Evolutionary conservation across 2,797 vertebrate species (phyloP).

Genomic region (Ctenosaura bakeri): DNA sequence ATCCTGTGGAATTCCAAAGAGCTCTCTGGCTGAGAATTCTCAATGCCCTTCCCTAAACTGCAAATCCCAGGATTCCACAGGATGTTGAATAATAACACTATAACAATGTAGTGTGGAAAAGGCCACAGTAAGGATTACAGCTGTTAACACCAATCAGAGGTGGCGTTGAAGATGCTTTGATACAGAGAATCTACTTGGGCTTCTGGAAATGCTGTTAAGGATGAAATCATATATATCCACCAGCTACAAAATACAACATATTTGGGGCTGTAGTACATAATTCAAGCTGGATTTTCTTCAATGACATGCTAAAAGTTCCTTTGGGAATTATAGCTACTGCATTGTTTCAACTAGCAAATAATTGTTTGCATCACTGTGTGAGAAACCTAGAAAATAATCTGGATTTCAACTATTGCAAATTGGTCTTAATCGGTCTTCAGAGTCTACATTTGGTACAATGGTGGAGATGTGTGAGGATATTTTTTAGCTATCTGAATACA

Average conservation of each 20-base stretch:
- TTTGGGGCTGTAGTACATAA: background rate
- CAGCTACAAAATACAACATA: too few species aligned
- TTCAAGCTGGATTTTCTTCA: background rate
- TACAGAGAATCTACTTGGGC: background rate
- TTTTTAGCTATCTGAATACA: constrained; percentile 21
- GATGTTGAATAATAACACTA: too few species aligned
- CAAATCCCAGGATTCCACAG: too few species aligned
- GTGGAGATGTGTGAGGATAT: background rate
- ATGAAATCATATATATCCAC: background rate
- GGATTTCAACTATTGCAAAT: background rate
- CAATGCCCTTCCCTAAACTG: too few species aligned
- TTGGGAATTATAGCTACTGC: background rate
- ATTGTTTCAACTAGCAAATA: background rate
- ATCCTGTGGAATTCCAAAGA: too few species aligned
- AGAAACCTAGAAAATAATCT: background rate
- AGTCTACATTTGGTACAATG: background rate
- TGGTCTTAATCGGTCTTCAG: background rate
- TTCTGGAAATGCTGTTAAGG: background rate
- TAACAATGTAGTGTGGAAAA: too few species aligned
- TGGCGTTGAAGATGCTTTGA: background rate
- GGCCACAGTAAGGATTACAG: background rate
- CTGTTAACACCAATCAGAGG: background rate
- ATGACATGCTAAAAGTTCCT: background rate
- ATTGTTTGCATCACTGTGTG: background rate
- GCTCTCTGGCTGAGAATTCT: too few species aligned